phyloP scores from a whole-genome alignment of 1,140 invertebrate genomes.

The Zaprionus davidi region DNA sequence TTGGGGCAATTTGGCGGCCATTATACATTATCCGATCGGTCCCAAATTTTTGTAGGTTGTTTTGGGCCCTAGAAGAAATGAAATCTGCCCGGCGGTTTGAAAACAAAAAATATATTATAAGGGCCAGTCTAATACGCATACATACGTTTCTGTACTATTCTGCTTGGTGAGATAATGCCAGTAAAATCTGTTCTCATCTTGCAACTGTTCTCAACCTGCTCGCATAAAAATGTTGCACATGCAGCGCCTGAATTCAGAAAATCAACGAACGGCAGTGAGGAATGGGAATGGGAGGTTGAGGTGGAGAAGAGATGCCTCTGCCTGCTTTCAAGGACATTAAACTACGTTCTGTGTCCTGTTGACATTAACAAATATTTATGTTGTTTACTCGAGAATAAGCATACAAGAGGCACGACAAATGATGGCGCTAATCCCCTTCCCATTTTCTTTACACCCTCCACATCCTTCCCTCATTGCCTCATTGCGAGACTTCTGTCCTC shows the following conservation, averaged over 20 bases:
- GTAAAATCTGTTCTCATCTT: background rate
- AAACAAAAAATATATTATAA: too few species aligned
- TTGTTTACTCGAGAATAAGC: slow-evolving; percentile 67
- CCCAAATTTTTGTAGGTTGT: too few species aligned
- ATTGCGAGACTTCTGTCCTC: background rate
- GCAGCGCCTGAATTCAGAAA: background rate
- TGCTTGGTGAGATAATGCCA: background rate
- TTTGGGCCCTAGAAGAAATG: too few species aligned
- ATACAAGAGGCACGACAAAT: slow-evolving; percentile 25
- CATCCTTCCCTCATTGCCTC: background rate
- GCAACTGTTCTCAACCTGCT: background rate
- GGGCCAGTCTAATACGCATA: too few species aligned
- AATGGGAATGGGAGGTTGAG: background rate
- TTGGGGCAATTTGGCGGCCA: too few species aligned
- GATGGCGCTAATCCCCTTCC: background rate
- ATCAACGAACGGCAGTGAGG: background rate
- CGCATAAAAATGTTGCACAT: background rate
- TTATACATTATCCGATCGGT: too few species aligned
- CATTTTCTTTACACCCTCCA: too few species aligned
- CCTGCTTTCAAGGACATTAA: slow-evolving; percentile 14
- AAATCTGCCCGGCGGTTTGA: too few species aligned
- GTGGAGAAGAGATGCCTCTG: background rate
- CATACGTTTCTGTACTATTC: background rate
- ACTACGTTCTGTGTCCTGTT: slow-evolving; percentile 42
- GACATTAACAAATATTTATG: slow-evolving; percentile 76